Conservation (phyloP, 2,113 vertebrate species). For the Tachysurus fulvidraco region DNA sequence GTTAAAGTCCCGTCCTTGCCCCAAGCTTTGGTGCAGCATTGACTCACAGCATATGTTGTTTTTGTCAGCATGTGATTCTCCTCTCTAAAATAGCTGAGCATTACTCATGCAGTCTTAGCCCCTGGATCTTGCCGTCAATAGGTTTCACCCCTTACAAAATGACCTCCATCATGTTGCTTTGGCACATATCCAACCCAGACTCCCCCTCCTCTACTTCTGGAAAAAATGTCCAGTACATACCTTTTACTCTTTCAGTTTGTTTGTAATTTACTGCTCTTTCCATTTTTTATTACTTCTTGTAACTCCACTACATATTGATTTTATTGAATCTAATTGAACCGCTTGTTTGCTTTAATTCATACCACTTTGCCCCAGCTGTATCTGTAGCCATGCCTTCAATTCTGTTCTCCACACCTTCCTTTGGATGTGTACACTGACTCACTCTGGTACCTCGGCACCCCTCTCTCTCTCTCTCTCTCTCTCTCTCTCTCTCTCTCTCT, state of each 20-base stretch:
- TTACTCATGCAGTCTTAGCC: constrained; percentile 64
- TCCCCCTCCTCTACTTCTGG: neutral
- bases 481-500: neutral
- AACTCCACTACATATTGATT: constrained; percentile 49
- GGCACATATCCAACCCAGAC: neutral
- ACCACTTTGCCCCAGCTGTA: neutral
- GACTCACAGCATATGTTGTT: constrained; percentile 77
- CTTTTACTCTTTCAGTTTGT: constrained; percentile 48
- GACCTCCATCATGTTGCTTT: constrained; percentile 8
- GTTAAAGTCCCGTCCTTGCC: constrained; percentile 38
- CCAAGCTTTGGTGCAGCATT: constrained; percentile 70
- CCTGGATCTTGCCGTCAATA: neutral
- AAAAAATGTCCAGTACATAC: constrained; percentile 34
- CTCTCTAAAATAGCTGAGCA: constrained; percentile 69
- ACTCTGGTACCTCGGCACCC: neutral
- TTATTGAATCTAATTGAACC: constrained; percentile 32
- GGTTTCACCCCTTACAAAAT: constrained; percentile 12
- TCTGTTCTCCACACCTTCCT: neutral
- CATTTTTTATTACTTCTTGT: neutral
- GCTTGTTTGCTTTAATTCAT: neutral
- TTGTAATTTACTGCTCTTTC: neutral
- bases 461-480: neutral
- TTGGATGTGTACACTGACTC: constrained; percentile 16
- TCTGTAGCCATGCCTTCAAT: neutral
- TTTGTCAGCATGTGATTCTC: constrained; percentile 70